Evolutionary conservation across 2,797 vertebrate genomes (phyloP).

Genomic region (Crossoptilon crossoptilon): DNA sequence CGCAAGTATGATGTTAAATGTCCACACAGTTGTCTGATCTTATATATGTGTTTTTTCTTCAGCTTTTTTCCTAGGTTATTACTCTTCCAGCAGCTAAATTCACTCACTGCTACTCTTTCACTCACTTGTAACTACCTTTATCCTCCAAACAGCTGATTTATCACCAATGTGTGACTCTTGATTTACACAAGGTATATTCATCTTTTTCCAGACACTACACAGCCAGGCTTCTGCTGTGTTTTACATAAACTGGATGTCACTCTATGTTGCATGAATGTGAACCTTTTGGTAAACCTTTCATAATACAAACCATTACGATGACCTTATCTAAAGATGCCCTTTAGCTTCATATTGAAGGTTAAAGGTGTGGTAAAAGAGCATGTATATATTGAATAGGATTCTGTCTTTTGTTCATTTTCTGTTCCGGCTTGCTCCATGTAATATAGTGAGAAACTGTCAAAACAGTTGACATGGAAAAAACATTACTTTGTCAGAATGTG

Average conservation of each 20-base stretch:
- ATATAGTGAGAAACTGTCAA: background rate
- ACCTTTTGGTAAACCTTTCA: background rate
- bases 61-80: background rate
- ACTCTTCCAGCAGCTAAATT: background rate
- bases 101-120: background rate
- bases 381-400: background rate
- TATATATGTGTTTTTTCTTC: background rate
- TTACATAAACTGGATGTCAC: background rate
- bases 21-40: background rate
- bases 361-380: background rate
- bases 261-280: background rate
- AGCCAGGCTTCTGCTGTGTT: background rate
- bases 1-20: background rate
- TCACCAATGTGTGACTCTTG: background rate
- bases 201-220: background rate
- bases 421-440: background rate
- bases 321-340: background rate
- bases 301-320: background rate
- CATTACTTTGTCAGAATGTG: background rate
- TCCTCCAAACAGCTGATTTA: slow-evolving; percentile 27
- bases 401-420: background rate
- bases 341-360: background rate
- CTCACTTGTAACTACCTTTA: background rate
- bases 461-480: background rate
- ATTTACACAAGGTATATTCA: background rate